Evolutionary conservation across 2,888 invertebrate genomes (phyloP).

Genomic region (Hirtodrosophila histrioides): DNA sequence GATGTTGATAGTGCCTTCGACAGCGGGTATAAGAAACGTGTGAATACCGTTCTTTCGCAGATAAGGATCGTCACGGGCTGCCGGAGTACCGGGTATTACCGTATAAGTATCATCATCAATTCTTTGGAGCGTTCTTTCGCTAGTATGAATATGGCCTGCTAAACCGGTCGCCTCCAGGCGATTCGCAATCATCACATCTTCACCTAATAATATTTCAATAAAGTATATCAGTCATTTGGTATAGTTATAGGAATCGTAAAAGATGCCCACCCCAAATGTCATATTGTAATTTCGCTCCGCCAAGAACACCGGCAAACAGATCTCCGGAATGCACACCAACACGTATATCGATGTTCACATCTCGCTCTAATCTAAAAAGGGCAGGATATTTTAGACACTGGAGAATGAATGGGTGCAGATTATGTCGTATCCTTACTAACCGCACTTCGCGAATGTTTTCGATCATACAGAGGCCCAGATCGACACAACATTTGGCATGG

Average conservation of each 20-base stretch:
- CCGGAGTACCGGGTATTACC: constrained; percentile 86
- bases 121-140: constrained; percentile 90
- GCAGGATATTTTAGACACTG: background rate
- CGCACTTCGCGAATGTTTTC: constrained; percentile 89
- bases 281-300: constrained; percentile 96
- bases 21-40: constrained; percentile 89
- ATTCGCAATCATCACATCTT: constrained; percentile 96
- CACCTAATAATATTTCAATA: constrained; percentile 59
- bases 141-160: constrained; percentile 95
- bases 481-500: constrained; percentile 95
- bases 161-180: constrained; percentile 96
- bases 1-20: too few species aligned
- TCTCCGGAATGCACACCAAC: constrained; percentile 97
- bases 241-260: rapidly evolving
- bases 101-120: constrained; percentile 87
- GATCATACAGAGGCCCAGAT: constrained; percentile 95
- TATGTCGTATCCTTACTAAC: constrained; percentile 21
- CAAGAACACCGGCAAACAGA: constrained; percentile 95
- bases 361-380: constrained; percentile 86
- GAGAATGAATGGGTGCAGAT: background rate
- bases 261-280: constrained; percentile 93
- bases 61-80: constrained; percentile 86
- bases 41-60: constrained; percentile 89
- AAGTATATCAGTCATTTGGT: background rate
- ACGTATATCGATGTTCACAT: constrained; percentile 95